Percentiles rank a stretch among this genome's conserved stretches.
Evolutionary conservation across 1,140 invertebrate species (phyloP).

Genomic region (Calephelis virginiensis): DNA sequence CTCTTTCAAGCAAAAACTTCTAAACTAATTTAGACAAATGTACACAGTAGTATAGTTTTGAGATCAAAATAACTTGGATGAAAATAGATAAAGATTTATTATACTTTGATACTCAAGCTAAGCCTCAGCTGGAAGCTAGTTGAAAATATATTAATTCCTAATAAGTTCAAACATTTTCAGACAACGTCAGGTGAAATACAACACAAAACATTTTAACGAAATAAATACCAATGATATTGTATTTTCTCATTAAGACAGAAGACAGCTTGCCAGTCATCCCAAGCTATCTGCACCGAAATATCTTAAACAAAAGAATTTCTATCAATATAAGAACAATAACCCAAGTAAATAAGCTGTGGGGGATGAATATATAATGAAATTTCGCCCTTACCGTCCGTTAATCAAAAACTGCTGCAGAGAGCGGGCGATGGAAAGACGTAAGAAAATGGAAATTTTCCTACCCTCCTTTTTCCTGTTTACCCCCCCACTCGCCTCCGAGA

Average conservation of each 20-base stretch:
- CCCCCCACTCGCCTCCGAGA: constrained; percentile 50
- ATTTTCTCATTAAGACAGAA: not conserved
- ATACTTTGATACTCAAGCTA: too few relatives aligned
- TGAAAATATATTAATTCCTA: too few relatives aligned
- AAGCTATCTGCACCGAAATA: constrained; percentile 21
- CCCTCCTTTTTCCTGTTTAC: constrained; percentile 76
- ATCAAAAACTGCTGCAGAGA: constrained; percentile 76
- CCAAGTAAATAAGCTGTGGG: constrained; percentile 66
- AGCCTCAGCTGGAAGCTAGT: too few relatives aligned
- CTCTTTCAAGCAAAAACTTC: too few relatives aligned
- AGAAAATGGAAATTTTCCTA: constrained; percentile 78
- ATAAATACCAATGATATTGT: constrained; percentile 7
- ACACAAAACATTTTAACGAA: not conserved
- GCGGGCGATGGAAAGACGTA: constrained; percentile 63
- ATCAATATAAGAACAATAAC: constrained; percentile 39
- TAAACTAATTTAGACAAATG: too few relatives aligned
- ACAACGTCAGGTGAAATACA: not conserved
- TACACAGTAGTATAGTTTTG: too few relatives aligned
- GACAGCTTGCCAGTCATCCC: constrained; percentile 6
- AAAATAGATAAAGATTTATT: too few relatives aligned
- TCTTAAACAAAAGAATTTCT: constrained; percentile 39
- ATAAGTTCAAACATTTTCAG: too few relatives aligned
- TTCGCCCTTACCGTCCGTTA: constrained; percentile 72
- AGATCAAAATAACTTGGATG: too few relatives aligned
- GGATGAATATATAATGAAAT: constrained; percentile 76